Base-by-base conservation (phyloP, 2,797 vertebrate genomes). In the Danio albolineatus region DNA sequence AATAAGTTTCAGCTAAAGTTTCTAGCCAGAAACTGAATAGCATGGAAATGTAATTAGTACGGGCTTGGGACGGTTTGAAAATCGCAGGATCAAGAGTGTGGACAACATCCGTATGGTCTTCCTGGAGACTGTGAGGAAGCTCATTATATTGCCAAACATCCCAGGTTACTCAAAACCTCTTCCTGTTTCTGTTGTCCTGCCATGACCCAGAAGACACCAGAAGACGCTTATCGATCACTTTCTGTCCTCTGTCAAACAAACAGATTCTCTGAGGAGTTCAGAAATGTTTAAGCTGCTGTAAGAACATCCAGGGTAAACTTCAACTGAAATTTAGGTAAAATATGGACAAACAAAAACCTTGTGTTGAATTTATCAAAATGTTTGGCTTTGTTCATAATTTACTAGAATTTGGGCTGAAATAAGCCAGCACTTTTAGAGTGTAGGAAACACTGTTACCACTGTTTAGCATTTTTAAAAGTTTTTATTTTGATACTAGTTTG, bases 101-200 rank as follows among this genome's bases (percentile, higher is more conserved):
- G 28, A 61, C 44, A 72, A 70, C 78, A 83, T 75, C 75, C 60
- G 48, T 14, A 51, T 10, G n/a, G 4, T 71, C 65, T 79, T 81
- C 76, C 62, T 81, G 76, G 57, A 70, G 56, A 82, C 54, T 51
- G 44, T 38, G 36, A 36, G 54, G 51, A 59, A 71, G 43, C 69
- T 36, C 78, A 83, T 85, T 78, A 75, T 6, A 9, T 10, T 53
- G 4, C 38, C 9, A 56, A 85, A 85, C 78, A 75, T 76, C 51
- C 75, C 72, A 43, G 16, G 64, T 71, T 62, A 41, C 59, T 5
- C 48, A 43, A 36, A n/a, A 7, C 48, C 28, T n/a, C 57, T 64
- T 82, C 59, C 62, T 65, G 78, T 59, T 8, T n/a, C 56, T 67
- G 53, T 38, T 78, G 85, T 82, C 82, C 78, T 64, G 65, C 48